Conservation (phyloP, 2,888 invertebrate genomes). For the Punctoribates punctum region DNA sequence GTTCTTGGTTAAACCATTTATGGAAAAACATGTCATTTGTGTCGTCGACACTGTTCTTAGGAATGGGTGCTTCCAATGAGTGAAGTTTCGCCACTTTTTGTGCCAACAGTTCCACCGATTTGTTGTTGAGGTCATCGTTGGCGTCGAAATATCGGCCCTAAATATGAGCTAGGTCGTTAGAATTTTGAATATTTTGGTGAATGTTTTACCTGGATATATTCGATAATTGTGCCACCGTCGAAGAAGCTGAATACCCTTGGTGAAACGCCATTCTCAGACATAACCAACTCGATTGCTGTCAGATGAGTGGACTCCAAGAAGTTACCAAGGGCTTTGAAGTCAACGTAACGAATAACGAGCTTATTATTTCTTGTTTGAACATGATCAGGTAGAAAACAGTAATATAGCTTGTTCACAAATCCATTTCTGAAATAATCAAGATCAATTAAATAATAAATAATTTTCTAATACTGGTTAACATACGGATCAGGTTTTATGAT, state of each 20-base stretch:
- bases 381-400: background rate
- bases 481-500: background rate
- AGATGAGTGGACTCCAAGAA: background rate
- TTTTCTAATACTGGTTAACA: no score
- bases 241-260: slow-evolving; percentile 15
- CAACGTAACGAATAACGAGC: background rate
- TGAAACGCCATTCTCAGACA: slow-evolving; percentile 10
- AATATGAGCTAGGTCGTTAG: background rate
- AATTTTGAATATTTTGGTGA: background rate
- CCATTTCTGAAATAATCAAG: background rate
- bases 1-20: background rate
- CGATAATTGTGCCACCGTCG: slow-evolving; percentile 16
- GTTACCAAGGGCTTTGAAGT: background rate
- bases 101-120: background rate
- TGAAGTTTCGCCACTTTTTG: slow-evolving; percentile 22
- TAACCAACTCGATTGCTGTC: background rate
- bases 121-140: slow-evolving; percentile 11
- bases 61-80: slow-evolving; percentile 18
- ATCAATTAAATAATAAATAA: background rate
- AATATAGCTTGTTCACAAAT: background rate
- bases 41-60: background rate
- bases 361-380: background rate
- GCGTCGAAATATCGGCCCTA: slow-evolving; percentile 12
- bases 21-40: background rate
- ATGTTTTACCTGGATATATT: slow-evolving; percentile 18